phyloP scores from a whole-genome alignment of 2,888 invertebrate species.

The Eupithecia tripunctaria region DNA sequence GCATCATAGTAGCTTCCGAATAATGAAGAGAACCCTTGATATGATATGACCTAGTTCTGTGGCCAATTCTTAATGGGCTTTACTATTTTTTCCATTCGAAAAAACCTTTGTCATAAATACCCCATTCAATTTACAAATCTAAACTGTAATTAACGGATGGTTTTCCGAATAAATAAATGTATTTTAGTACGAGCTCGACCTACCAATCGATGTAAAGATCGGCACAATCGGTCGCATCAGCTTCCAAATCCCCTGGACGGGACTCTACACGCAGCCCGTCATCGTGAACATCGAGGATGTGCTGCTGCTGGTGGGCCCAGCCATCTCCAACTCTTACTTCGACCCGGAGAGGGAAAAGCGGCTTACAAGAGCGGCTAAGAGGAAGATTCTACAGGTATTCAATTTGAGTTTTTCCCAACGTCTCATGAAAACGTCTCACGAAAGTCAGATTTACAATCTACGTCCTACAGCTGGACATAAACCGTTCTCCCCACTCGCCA shows the following conservation, averaged over 20 bases:
- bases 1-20: too few species aligned
- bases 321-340: constrained; percentile 87
- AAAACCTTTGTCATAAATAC: not conserved
- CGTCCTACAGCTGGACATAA: too few species aligned
- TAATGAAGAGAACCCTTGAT: too few species aligned
- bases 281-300: constrained; percentile 90
- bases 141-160: too few species aligned
- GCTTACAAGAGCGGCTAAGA: constrained; percentile 89
- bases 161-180: not conserved
- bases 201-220: constrained; percentile 92
- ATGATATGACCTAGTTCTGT: too few species aligned
- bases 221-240: constrained; percentile 91
- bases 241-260: constrained; percentile 91
- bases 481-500: too few species aligned
- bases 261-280: constrained; percentile 89
- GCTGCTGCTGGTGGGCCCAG: constrained; percentile 90
- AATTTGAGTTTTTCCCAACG: too few species aligned
- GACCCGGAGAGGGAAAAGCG: constrained; percentile 90
- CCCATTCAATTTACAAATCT: too few species aligned
- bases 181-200: constrained; percentile 90
- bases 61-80: too few species aligned
- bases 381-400: constrained; percentile 78
- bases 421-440: too few species aligned
- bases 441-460: too few species aligned
- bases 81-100: too few species aligned